Conservation (phyloP, 2,888 invertebrate genomes). For the Boloria selene region DNA sequence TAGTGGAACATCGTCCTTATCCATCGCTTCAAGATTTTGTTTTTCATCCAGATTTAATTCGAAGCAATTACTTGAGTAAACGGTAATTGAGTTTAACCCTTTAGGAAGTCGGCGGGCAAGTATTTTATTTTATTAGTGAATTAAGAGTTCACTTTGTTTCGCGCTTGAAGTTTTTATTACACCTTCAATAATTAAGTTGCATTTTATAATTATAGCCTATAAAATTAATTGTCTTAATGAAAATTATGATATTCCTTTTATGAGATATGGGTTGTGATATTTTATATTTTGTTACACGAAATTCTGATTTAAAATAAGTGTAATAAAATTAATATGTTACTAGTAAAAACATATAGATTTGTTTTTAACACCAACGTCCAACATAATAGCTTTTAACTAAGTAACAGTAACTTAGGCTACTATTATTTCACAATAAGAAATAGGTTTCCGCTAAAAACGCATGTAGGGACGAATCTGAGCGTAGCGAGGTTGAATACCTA, state of each 20-base stretch:
- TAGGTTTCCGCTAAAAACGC: too few relatives aligned
- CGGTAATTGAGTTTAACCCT: constrained; percentile 63
- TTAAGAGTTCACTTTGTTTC: constrained; percentile 39
- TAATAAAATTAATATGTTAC: too few relatives aligned
- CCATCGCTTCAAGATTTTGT: constrained; percentile 23
- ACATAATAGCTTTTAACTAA: too few relatives aligned
- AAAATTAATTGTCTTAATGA: not conserved
- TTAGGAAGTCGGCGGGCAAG: constrained; percentile 44
- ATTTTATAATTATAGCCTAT: constrained; percentile 1
- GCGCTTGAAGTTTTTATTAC: constrained; percentile 37
- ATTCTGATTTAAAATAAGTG: too few relatives aligned
- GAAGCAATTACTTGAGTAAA: constrained; percentile 60
- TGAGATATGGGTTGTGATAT: not conserved
- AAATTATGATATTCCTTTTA: not conserved
- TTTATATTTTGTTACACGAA: not conserved
- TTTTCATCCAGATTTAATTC: constrained; percentile 54
- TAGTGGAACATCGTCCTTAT: constrained; percentile 7
- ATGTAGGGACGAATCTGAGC: too few relatives aligned
- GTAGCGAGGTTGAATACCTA: too few relatives aligned
- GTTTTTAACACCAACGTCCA: too few relatives aligned
- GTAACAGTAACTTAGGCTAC: too few relatives aligned
- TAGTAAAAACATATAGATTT: too few relatives aligned
- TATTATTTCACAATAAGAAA: too few relatives aligned
- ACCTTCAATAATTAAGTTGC: constrained; percentile 31
- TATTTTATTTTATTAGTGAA: constrained; percentile 47